Percentiles rank a stretch among this genome's conserved stretches.
These are phyloP conservation scores for Drosophila nigrodunni DNA, from an alignment of 1,140 invertebrate species.

Conservation along the genomic window DNA sequence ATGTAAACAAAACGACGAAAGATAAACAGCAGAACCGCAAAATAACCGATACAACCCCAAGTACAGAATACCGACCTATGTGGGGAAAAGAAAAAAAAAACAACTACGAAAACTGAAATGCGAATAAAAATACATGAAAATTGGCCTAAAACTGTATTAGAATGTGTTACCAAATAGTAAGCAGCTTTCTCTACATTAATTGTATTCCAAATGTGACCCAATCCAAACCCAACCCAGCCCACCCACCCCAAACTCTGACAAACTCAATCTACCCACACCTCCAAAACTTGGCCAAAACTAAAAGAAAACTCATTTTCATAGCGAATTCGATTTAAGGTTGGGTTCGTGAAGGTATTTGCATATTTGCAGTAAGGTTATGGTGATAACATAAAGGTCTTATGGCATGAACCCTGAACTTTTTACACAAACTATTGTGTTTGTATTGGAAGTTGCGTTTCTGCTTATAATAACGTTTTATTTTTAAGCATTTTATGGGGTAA, in stretches of 20 bases:
- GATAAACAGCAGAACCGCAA: slow-evolving; percentile 78
- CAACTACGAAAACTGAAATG: slow-evolving; percentile 10
- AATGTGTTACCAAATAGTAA: neutral
- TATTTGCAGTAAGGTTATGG: slow-evolving; percentile 16
- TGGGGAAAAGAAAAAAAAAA: slow-evolving; percentile 13
- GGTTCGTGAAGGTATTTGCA: slow-evolving; percentile 38
- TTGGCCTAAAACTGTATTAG: slow-evolving; percentile 33
- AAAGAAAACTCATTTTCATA: neutral
- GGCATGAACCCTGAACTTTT: slow-evolving; percentile 61
- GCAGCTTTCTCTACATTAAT: neutral
- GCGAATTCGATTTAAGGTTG: slow-evolving; percentile 25
- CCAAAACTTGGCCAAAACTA: neutral
- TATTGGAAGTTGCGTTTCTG: slow-evolving; percentile 38
- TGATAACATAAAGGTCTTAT: slow-evolving; percentile 24
- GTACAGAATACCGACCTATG: slow-evolving; percentile 5
- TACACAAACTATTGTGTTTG: neutral
- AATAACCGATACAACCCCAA: slow-evolving; percentile 40
- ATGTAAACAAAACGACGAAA: slow-evolving; percentile 80
- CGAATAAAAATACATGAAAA: slow-evolving; percentile 45
- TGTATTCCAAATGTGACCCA: slow-evolving; percentile 39
- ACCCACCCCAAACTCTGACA: neutral
- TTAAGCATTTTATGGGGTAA: slow-evolving; percentile 42
- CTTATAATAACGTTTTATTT: slow-evolving; percentile 68
- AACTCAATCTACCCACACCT: neutral
- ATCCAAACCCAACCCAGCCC: neutral